Base-by-base conservation (phyloP, 2,888 invertebrate genomes). In the Yponomeuta evonymella region DNA sequence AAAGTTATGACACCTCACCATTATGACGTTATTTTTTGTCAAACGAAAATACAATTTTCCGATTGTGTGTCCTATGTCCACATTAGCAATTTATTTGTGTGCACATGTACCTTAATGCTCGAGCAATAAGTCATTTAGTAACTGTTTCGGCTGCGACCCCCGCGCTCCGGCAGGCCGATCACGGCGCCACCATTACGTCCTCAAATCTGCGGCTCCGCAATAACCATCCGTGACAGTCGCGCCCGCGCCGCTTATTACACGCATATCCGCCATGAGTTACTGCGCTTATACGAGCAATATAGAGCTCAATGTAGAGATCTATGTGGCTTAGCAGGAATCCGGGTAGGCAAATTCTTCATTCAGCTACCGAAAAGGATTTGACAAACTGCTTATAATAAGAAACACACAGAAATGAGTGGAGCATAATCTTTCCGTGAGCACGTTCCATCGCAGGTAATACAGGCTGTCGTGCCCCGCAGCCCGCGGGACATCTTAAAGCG, bases 401-500 rank as follows among this genome's bases (percentile, higher is more conserved):
- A 58, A 58, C 51, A 15, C 2, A 3, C 15, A 3, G 51, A 58
- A 43, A 58, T 15, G 51, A 58, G 51, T 58, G 51, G 15, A 12
- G 5, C 51, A 15, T 58, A 58, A 58, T 58, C 51, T 58, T 58
- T 58, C 15, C 51, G 51, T 58, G 5, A 58, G 51, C 51, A 58
- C 51, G 51, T 58, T 58, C 51, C 15, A 15, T 58, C 15, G 15
- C 15, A 58, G 15, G 51, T 58, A 58, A 58, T 58, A 15, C 15
- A 12, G 12, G 51, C 23, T 23, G 64, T 23, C n/a, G 64, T 9
- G 64, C 29, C 10, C 64, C 29, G 64, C 64, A 29, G 64, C 64
- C 29, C 64, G 64, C 29, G 64, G 64, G 64, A 30, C 64, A 29
- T 58, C 51, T 58, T 58, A 58, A 58, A 58, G 51, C 51, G 51